Percentiles rank a stretch among this genome's conserved stretches.
These are phyloP conservation scores for Conopomorpha cramerella DNA, from an alignment of 1,140 invertebrate genomes.

Conservation along the genomic window DNA sequence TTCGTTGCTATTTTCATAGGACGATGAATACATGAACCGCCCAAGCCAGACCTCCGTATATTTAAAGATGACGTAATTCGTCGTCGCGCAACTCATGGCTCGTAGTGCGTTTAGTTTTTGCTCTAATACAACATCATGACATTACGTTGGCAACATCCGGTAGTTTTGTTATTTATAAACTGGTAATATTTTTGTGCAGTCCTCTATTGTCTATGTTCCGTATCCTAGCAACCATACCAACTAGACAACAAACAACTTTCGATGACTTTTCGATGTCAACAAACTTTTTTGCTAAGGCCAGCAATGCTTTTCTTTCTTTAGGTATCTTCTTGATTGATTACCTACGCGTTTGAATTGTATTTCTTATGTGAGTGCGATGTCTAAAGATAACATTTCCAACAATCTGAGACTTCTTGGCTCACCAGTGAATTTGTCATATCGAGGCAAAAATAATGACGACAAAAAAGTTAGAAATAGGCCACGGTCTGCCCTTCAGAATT, in stretches of 20 bases:
- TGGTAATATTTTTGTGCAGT: conserved; percentile 1
- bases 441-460: conserved; percentile 40
- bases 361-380: conserved; percentile 31
- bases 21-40: conserved; percentile 14
- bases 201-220: conserved; percentile 2
- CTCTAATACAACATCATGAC: no score
- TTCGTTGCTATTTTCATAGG: conserved; percentile 7
- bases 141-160: no score
- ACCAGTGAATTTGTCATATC: conserved; percentile 40
- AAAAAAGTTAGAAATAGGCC: conserved; percentile 33
- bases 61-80: conserved; percentile 43
- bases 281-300: no score
- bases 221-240: conserved; percentile 29
- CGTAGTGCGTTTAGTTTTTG: conserved; percentile 6
- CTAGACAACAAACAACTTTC: conserved; percentile 7
- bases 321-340: background rate
- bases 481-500: conserved; percentile 37
- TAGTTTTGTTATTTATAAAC: conserved; percentile 18
- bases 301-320: background rate
- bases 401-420: conserved; percentile 41
- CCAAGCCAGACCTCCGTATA: conserved; percentile 18
- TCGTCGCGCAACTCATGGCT: no score
- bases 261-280: no score
- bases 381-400: conserved; percentile 30
- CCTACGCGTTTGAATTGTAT: background rate